Evolutionary conservation across 2,888 invertebrate genomes (phyloP), one percentile per base, ranked within the genome.

Genomic region (Hydriomena furcata): DNA sequence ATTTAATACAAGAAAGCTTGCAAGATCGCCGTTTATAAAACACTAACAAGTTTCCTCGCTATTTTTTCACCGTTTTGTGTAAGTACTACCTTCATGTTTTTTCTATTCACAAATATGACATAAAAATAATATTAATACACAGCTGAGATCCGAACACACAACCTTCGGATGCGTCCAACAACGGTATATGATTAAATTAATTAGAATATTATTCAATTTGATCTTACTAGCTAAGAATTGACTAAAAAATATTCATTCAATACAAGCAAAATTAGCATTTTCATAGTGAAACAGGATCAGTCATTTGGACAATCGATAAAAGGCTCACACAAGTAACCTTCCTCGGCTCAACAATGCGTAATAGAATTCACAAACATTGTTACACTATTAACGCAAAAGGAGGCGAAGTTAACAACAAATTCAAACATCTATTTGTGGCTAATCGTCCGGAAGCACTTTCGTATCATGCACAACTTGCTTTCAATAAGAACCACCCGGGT

Each of bases 311-410:
- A 82, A 83, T 81, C 70, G 75, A 73, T 76, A 76, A 79, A 81
- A 75, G 73, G 61, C 67, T 68, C 64, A 74, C 79, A 80, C 79
- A 80, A 80, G 79, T n/a, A 80, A 73, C 73, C 66, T 62, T 68
- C 61, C 69, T 76, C 68, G 74, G 78, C 66, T 66, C 68, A 71
- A 88, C 88, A 89, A 89, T 81, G 82, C 79, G 87, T 88, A 89
- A 89, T 89, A 89, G 85, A 88, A 89, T 82, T 86, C 83, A 73
- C 85, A 86, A 88, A 90, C 80, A 89, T 88, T 84, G 82, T 87
- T 87, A 84, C 83, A 70, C 80, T 87, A 88, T 89, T 90, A 88
- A 84, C 85, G 84, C 84, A 82, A 87, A 84, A 84, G 87, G 81
- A 88, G 89, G 82, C 76, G 76, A 84, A 86, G 79, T 84, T 83